Percentiles rank a stretch among this genome's conserved stretches.
phyloP scores from a whole-genome alignment of 2,888 invertebrate genomes.

The Conops quadrifasciatus region DNA sequence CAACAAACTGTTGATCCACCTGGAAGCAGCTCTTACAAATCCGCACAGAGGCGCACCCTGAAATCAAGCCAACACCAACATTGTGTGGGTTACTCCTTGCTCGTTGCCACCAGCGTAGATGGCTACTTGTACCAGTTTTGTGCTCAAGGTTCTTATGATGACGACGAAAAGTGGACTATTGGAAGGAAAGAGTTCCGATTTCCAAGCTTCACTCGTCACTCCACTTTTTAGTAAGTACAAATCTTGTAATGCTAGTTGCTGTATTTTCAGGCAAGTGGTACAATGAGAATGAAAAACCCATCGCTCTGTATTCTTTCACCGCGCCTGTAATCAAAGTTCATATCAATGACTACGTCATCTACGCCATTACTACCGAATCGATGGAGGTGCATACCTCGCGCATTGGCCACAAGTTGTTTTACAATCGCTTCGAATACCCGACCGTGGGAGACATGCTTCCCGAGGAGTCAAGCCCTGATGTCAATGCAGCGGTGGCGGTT shows the following conservation, averaged over 20 bases:
- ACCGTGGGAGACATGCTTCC: conserved; percentile 59
- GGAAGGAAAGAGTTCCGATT: too few species aligned
- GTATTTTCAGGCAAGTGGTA: conserved; percentile 62
- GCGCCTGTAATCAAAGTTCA: conserved; percentile 74
- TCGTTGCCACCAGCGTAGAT: conserved; percentile 69
- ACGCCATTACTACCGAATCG: conserved; percentile 78
- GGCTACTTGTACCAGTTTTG: conserved; percentile 78
- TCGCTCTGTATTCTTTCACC: conserved; percentile 77
- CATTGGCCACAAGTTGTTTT: conserved; percentile 71
- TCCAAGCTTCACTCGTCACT: too few species aligned
- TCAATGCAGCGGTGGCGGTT: conserved; percentile 61
- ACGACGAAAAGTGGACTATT: too few species aligned
- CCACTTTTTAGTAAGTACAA: neutral
- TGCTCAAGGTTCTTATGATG: conserved; percentile 60
- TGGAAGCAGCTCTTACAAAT: conserved; percentile 51
- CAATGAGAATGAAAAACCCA: conserved; percentile 67
- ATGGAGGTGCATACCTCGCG: conserved; percentile 79
- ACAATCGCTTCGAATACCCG: conserved; percentile 64
- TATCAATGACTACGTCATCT: conserved; percentile 74
- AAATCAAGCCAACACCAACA: conserved; percentile 69
- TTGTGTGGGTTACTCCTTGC: conserved; percentile 67
- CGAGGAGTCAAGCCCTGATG: conserved; percentile 61
- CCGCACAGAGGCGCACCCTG: conserved; percentile 59
- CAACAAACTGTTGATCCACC: conserved; percentile 46
- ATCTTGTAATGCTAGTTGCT: too few species aligned